Evolutionary conservation across 2,113 vertebrate species (phyloP).

Genomic region (Cololabis saira): DNA sequence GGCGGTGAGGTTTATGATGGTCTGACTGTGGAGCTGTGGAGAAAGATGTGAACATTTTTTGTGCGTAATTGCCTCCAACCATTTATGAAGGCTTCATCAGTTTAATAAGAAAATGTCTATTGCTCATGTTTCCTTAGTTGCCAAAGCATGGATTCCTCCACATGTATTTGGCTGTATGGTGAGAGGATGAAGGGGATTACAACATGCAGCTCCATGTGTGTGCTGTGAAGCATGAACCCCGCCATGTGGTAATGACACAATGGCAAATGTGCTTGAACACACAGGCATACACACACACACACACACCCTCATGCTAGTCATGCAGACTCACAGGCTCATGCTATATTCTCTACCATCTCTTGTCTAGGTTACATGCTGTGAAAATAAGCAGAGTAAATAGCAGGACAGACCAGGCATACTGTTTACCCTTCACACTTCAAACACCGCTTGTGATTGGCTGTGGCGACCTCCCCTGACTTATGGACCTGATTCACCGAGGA

Average conservation of each 20-base stretch:
- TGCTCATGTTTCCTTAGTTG: slow-evolving; percentile 61
- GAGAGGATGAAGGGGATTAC: slow-evolving; percentile 75
- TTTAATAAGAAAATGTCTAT: slow-evolving; percentile 84
- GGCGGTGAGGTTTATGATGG: slow-evolving; percentile 31
- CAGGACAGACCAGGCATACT: slow-evolving; percentile 66
- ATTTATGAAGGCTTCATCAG: slow-evolving; percentile 69
- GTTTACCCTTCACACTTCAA: slow-evolving; percentile 80
- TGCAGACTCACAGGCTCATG: slow-evolving; percentile 23
- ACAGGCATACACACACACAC: slow-evolving; percentile 33
- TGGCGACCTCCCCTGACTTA: slow-evolving; percentile 69
- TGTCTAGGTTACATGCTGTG: slow-evolving; percentile 70
- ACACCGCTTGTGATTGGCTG: slow-evolving; percentile 78
- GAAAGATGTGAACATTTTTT: slow-evolving; percentile 84
- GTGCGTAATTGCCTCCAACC: slow-evolving; percentile 82
- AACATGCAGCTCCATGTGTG: slow-evolving; percentile 75
- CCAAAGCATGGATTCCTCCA: slow-evolving; percentile 55
- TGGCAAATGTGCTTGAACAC: slow-evolving; percentile 68
- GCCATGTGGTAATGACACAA: slow-evolving; percentile 79
- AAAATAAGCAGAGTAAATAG: slow-evolving; percentile 78
- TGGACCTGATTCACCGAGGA: slow-evolving; percentile 73
- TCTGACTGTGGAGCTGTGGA: slow-evolving; percentile 26
- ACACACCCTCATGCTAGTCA: slow-evolving; percentile 30
- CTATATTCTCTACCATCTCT: slow-evolving; percentile 59
- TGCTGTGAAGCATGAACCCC: slow-evolving; percentile 69
- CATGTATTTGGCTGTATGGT: slow-evolving; percentile 57